Evolutionary conservation across 2,113 vertebrate genomes (phyloP).

Genomic region (Cephalophus harveyi): DNA sequence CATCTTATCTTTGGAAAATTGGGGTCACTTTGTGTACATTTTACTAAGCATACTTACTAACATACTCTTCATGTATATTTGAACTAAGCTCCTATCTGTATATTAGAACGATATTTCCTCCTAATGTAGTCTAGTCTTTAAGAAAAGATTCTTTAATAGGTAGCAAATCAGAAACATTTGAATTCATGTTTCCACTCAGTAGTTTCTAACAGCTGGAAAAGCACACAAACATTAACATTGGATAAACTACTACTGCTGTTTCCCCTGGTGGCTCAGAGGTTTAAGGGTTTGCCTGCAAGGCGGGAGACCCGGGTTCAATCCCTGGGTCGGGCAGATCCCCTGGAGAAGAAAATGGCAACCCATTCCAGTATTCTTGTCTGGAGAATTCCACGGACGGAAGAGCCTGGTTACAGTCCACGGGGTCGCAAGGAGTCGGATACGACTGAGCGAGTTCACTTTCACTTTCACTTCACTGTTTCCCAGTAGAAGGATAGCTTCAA

Average conservation of each 20-base stretch:
- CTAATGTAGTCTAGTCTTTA: neutral
- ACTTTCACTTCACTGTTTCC: neutral
- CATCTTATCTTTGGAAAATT: neutral
- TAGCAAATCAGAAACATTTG: neutral
- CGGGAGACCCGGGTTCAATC: too few species aligned
- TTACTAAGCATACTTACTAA: neutral
- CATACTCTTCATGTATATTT: neutral
- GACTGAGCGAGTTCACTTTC: too few species aligned
- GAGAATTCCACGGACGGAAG: too few species aligned
- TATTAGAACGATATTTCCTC: neutral
- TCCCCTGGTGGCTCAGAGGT: neutral
- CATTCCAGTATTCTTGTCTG: too few species aligned
- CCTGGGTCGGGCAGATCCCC: too few species aligned
- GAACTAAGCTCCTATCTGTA: neutral
- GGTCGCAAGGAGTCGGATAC: too few species aligned
- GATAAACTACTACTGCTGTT: neutral
- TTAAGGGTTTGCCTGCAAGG: too few species aligned
- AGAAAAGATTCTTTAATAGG: neutral
- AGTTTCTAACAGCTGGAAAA: slow-evolving; percentile 16
- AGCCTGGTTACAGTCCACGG: too few species aligned
- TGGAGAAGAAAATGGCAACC: too few species aligned
- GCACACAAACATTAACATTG: neutral
- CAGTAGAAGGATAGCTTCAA: neutral
- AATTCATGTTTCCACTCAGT: slow-evolving; percentile 15
- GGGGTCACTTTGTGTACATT: neutral